Evolutionary conservation across 2,888 invertebrate species (phyloP), one percentile per base, ranked within the genome.

Genomic region (Orthosia gothica): DNA sequence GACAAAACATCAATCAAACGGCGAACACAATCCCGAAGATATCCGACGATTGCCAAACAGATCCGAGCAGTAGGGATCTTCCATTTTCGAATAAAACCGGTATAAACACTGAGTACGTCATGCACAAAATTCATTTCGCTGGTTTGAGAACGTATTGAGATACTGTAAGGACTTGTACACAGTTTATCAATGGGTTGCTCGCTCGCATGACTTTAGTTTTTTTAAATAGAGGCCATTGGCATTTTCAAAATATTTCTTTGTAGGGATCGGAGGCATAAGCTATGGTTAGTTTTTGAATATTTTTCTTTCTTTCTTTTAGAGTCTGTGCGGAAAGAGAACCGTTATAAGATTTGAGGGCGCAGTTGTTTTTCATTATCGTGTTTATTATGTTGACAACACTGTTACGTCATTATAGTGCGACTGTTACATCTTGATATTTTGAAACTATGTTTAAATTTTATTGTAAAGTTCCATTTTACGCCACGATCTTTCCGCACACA

Each of bases 1-100:
- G 82, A 71, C 73, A 79, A n/a, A 79, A 82, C 79, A 77, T 76
- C 73, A 82, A 84, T 84, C 82, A 84, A 77, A 70, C 58, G 79
- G 18, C 18, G 63, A 70, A 57, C 66, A 67, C 73, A 81, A 81
- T 70, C 64, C 76, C 61, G 76, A 77, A 81, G 76, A 81, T 77
- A 55, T 74, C 74, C 70, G 74, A 63, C 74, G 74, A 82, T 70
- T 64, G 47, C 67, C 66, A 70, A 75, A 70, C 32, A 70, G 49
- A 74, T 74, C n/a, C 26, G 13, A 50, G 62, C 62, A 64, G 78
- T 74, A 82, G 59, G 62, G 58, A 71, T 65, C 65, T 83, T 66
- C 45, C n/a, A 71, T 57, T 59, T 77, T 61, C 54, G 57, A 67
- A 84, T 82, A 84, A 84, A 76, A 76, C 55, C 13, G 45, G 67